These are phyloP conservation scores for Mesochorus sp. DNA, from an alignment of 2,888 invertebrate genomes.

Conservation along the genomic window DNA sequence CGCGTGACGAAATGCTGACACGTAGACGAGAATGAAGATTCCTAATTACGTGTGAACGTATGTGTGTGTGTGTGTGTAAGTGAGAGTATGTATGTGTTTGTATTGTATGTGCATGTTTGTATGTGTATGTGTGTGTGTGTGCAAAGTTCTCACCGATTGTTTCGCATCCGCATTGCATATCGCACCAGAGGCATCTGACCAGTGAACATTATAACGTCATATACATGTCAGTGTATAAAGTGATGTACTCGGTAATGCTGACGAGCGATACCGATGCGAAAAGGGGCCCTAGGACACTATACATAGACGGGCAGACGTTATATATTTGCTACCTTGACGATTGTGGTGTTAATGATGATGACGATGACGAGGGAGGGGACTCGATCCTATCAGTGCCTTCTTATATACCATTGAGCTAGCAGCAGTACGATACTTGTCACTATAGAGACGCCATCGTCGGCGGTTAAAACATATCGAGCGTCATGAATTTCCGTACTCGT, in stretches of 20 bases:
- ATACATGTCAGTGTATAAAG: too few relatives aligned
- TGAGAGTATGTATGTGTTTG: not conserved
- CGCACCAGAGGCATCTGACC: constrained; percentile 10
- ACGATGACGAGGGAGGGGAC: constrained; percentile 53
- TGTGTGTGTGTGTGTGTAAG: not conserved
- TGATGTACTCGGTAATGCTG: constrained; percentile 14
- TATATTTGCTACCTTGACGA: constrained; percentile 52
- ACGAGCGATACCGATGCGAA: constrained; percentile 35
- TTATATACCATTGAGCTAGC: constrained; percentile 36
- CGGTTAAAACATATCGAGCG: not conserved
- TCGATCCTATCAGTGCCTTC: constrained; percentile 50
- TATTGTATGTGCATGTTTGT: not conserved
- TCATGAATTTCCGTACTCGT: constrained; percentile 46
- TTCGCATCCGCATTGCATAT: not conserved
- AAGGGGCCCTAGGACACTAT: not conserved
- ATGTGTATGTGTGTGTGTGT: not conserved
- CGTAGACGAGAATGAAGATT: constrained; percentile 20
- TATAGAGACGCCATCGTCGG: constrained; percentile 47
- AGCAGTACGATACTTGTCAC: constrained; percentile 51
- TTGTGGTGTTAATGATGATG: constrained; percentile 48
- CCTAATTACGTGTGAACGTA: not conserved
- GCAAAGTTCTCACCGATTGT: not conserved
- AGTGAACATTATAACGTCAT: constrained; percentile 24
- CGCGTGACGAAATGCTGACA: constrained; percentile 27
- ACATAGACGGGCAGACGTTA: not conserved